These are phyloP conservation scores for Zapornia atra DNA, from an alignment of 2,113 vertebrate species.

Conservation along the genomic window DNA sequence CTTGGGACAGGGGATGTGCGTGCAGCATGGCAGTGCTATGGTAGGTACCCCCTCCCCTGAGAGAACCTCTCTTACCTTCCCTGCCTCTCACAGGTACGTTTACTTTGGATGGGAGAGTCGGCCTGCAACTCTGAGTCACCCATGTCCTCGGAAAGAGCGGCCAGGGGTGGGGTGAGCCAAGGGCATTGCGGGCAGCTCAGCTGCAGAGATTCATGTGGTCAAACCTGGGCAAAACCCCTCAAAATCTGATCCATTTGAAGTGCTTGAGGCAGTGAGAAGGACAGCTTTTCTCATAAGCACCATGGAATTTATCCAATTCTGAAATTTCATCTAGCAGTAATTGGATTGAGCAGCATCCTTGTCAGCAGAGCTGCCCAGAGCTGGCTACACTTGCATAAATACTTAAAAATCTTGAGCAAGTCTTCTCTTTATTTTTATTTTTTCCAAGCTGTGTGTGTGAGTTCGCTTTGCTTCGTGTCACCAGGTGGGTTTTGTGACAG, in stretches of 20 bases:
- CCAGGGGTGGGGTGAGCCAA: fast-evolving
- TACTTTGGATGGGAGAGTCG: fast-evolving
- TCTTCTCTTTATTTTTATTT: background rate
- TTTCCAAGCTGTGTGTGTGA: background rate
- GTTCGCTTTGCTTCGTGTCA: background rate
- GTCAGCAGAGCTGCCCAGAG: background rate
- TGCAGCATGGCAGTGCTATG: background rate
- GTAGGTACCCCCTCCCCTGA: background rate
- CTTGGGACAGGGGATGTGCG: fast-evolving
- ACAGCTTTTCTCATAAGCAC: background rate
- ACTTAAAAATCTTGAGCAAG: background rate
- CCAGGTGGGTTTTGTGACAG: background rate
- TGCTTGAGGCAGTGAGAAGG: background rate
- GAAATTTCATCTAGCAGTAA: background rate
- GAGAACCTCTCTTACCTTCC: background rate
- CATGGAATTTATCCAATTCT: background rate
- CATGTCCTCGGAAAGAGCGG: background rate
- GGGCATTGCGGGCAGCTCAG: background rate
- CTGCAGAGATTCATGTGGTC: background rate
- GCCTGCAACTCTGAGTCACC: fast-evolving
- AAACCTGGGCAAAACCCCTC: background rate
- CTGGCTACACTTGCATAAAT: background rate
- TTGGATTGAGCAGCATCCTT: background rate
- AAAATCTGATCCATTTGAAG: background rate
- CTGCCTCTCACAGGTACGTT: no score